Evolutionary conservation across 2,888 invertebrate species (phyloP).

Genomic region (Leptodirus hochenwartii): DNA sequence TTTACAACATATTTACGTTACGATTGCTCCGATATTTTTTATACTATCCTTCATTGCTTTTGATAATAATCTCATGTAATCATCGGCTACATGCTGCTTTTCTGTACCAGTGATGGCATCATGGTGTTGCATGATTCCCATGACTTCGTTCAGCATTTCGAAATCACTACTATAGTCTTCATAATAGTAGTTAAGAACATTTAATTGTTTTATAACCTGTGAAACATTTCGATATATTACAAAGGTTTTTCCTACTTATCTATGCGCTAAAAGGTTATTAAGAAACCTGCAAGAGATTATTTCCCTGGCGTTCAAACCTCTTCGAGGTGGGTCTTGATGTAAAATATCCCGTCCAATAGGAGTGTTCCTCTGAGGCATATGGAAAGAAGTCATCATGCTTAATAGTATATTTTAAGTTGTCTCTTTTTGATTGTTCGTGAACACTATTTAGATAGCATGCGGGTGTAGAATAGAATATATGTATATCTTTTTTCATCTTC

Average conservation of each 20-base stretch:
- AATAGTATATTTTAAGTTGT: constrained; percentile 38
- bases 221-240: too few relatives aligned
- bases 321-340: constrained; percentile 12
- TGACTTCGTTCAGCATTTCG: constrained; percentile 31
- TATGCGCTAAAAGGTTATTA: too few relatives aligned
- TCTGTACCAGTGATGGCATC: constrained; percentile 81
- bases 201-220: too few relatives aligned
- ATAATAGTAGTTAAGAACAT: too few relatives aligned
- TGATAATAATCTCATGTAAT: constrained; percentile 40
- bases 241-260: too few relatives aligned
- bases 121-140: constrained; percentile 81
- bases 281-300: constrained; percentile 12
- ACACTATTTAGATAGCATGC: constrained; percentile 39
- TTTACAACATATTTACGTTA: constrained; percentile 14
- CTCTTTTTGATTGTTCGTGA: constrained; percentile 16
- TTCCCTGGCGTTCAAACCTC: constrained; percentile 12
- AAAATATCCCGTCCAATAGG: constrained; percentile 13
- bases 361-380: constrained; percentile 49
- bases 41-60: constrained; percentile 13
- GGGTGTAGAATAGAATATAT: constrained; percentile 43
- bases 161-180: constrained; percentile 3
- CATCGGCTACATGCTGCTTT: constrained; percentile 66
- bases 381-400: constrained; percentile 77
- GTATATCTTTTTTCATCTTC: constrained; percentile 34
- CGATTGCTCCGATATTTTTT: constrained; percentile 14